Percentiles rank a stretch among this genome's conserved stretches.
These are phyloP conservation scores for Sialis lutaria DNA, from an alignment of 2,888 invertebrate genomes.

Conservation along the genomic window DNA sequence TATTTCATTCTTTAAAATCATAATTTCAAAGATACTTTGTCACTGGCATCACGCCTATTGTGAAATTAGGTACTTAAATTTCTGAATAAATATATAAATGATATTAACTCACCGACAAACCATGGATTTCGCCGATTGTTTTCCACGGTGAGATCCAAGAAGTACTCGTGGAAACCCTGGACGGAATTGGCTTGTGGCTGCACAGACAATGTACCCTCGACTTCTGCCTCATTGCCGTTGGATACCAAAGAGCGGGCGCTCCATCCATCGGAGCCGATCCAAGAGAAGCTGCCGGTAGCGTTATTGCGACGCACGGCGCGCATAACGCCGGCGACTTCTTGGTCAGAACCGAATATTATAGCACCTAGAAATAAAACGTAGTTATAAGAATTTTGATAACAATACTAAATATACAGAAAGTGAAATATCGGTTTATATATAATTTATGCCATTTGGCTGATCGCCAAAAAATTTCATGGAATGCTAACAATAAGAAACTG, in stretches of 20 bases:
- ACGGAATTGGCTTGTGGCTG: constrained; percentile 89
- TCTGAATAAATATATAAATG: not conserved
- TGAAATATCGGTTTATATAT: too few species aligned
- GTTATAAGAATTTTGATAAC: too few species aligned
- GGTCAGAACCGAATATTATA: constrained; percentile 90
- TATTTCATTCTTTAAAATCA: too few species aligned
- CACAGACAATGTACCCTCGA: constrained; percentile 86
- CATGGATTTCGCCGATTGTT: constrained; percentile 87
- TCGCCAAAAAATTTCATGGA: too few species aligned
- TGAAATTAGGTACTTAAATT: not conserved
- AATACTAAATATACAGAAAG: too few species aligned
- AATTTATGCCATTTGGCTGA: too few species aligned
- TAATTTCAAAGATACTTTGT: too few species aligned
- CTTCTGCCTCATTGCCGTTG: constrained; percentile 75
- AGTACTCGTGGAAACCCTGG: constrained; percentile 73
- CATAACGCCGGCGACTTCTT: constrained; percentile 94
- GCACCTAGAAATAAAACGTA: constrained; percentile 44
- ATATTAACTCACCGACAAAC: constrained; percentile 65
- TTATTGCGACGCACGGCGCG: constrained; percentile 73
- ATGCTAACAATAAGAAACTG: too few species aligned
- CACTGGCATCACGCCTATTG: not conserved
- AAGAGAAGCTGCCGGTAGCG: constrained; percentile 78
- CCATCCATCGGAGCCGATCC: constrained; percentile 97
- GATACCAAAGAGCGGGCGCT: constrained; percentile 74
- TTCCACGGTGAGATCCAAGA: constrained; percentile 63